Evolutionary conservation across 1,140 invertebrate species (phyloP), one percentile per base, ranked within the genome.

Genomic region (Lepidurus apus): DNA sequence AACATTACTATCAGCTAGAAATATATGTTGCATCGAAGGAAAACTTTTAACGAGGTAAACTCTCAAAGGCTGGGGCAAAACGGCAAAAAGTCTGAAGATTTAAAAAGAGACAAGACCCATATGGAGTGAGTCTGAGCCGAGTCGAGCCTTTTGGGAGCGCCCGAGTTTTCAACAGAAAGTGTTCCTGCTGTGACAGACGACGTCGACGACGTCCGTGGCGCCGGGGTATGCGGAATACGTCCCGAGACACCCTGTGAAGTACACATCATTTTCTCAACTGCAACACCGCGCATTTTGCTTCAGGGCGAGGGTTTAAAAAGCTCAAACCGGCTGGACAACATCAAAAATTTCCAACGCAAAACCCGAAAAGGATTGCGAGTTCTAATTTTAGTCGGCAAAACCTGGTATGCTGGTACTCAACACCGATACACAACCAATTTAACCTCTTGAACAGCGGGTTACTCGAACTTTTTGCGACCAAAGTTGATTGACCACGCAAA

Each of bases 161-260:
- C 26, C 21, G 1, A 21, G 53, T 65, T 65, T 65, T 65, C 53
- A 65, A 21, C 53, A 65, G 53, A 65, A 65, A 65, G 53, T 65
- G 53, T 65, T 65, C 53, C 53, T 65, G 53, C 53, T 65, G 53
- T 65, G 53, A 65, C 53, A 65, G 53, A 65, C 53, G 53, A 65
- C 53, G 53, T 65, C 53, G 53, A 65, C 53, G 53, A 65, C 53
- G 53, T 65, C n/a, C 53, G 21, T 21, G 53, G 53, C 53, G 53
- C 53, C 53, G 53, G 7, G 13, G 53, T n/a, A 65, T 21, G 7
- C 8, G 7, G 53, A 13, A 65, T 65, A 34, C 34, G 34, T 65
- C 53, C 21, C 9, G 17, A n/a, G 53, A 17, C 53, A 21, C 21
- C 53, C 53, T 21, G 53, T 9, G 13, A 65, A 65, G 53, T 65